Evolutionary conservation across 2,888 invertebrate genomes (phyloP).

Genomic region (Autographa pulchrina): DNA sequence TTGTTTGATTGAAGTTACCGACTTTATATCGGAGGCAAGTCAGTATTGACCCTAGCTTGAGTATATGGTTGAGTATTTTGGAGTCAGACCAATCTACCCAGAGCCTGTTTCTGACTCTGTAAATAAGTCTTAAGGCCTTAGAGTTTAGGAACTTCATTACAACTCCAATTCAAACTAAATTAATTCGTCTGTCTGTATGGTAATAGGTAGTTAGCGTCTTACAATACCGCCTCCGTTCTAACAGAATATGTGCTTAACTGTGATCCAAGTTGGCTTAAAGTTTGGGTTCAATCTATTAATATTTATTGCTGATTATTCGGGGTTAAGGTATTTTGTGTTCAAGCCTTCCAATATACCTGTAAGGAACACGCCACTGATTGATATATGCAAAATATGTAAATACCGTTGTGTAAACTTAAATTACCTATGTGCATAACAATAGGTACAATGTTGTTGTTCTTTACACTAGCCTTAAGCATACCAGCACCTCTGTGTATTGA

Average conservation of each 20-base stretch:
- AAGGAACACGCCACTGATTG: neutral
- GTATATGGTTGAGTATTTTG: neutral
- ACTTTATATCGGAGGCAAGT: neutral
- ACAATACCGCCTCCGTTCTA: constrained; percentile 11
- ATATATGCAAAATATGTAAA: too few species aligned
- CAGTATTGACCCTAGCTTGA: neutral
- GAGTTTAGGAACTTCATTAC: constrained; percentile 30
- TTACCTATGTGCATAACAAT: neutral
- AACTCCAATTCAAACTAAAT: constrained; percentile 34
- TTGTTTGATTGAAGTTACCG: neutral
- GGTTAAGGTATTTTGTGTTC: neutral
- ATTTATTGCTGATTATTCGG: constrained; percentile 15
- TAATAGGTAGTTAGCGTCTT: constrained; percentile 35
- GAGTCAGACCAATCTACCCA: too few species aligned
- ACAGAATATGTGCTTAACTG: neutral
- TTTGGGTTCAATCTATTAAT: constrained; percentile 24
- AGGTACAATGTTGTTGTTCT: too few species aligned
- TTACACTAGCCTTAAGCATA: too few species aligned
- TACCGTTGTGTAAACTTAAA: neutral
- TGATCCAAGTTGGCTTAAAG: constrained; percentile 13
- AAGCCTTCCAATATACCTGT: neutral
- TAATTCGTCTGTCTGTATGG: constrained; percentile 45
- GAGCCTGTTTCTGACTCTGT: neutral
- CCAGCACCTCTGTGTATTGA: too few species aligned
- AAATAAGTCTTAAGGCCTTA: neutral